Base-by-base conservation (phyloP, 2,113 vertebrate genomes). In the Bos javanicus region DNA sequence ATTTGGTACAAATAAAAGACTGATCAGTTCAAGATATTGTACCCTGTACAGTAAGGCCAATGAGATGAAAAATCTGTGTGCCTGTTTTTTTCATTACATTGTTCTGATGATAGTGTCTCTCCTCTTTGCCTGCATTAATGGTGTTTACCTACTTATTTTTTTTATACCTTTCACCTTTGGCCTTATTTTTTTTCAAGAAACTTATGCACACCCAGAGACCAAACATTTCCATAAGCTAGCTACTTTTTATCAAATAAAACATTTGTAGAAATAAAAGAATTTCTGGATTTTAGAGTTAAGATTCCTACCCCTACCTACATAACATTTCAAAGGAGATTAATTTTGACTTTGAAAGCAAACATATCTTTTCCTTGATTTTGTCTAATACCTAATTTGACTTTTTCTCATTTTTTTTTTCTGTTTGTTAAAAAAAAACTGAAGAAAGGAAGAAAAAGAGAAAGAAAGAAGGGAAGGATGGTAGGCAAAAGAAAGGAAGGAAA, bases 371-470 rank as follows among this genome's bases (percentile, higher is more conserved):
- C 81, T 87, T 87, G 97, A 95, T 98, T 98, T 98, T 91, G 26
- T 92, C 50, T 85, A 97, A 95, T 97, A 94, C 89, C 87, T 98
- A 96, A 96, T 97, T 97, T 95, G 39, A 97, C 90, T 95, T 78
- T 96, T 93, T 98, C 74, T 98, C 88, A 96, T 96, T 96, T 98
- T 87, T 97, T 97, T 97, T 97, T 97, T 89, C 96, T 94, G 71
- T 98, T 93, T 97, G 91, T 98, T 97, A 60, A 67, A 91, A 96
- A 96, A 81, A 3, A 4, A 21, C 0, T 3, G 6, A 36, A 6
- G 1, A 6, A 57, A 48, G 1, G 23, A 6, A 39, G 2, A 14
- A 46, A 50, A 15, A 19, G 2, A 26, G 56, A n/a, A 80, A n/a
- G 13, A 67, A 56, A 7, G 48, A 54, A 33, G 10, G 11, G 9